A percentile compares a stretch with the other conserved stretches of the same genome.
Evolutionary conservation across 2,797 vertebrate species (phyloP).

Genomic region (Bryconaethiops microstoma): DNA sequence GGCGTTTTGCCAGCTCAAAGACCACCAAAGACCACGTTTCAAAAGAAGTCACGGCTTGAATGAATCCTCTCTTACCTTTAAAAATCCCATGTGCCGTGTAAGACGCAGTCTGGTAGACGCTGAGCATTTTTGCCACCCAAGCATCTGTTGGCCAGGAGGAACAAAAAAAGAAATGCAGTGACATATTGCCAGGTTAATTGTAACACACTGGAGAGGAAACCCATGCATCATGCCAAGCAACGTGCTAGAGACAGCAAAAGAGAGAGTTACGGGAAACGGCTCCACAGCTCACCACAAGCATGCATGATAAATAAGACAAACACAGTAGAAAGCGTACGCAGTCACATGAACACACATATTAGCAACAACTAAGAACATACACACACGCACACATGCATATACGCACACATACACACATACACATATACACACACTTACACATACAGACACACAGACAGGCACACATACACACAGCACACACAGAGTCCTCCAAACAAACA

Average conservation of each 20-base stretch:
- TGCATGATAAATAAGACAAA: conserved; percentile 40
- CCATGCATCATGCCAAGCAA: conserved; percentile 46
- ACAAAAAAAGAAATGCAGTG: background rate
- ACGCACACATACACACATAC: no score
- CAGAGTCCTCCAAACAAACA: background rate
- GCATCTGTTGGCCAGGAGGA: conserved; percentile 10
- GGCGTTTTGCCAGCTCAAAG: no score
- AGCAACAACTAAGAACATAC: conserved; percentile 26
- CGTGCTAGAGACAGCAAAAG: conserved; percentile 29
- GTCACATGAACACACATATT: conserved; percentile 16
- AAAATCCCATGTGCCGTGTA: conserved; percentile 5
- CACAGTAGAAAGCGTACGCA: conserved; percentile 28
- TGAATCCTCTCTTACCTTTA: conserved; percentile 45
- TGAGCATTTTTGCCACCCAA: background rate
- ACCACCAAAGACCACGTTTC: no score
- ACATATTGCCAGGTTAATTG: conserved; percentile 30
- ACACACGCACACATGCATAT: background rate
- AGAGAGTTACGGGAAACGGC: conserved; percentile 46
- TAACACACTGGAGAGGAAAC: conserved; percentile 44
- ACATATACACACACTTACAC: no score
- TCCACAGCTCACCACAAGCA: conserved; percentile 45
- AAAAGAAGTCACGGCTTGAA: no score
- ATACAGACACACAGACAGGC: no score
- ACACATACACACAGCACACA: no score
- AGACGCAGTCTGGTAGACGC: background rate